Percentiles rank a stretch among this genome's conserved stretches.
phyloP scores from a whole-genome alignment of 1,140 invertebrate species.

The Aphis craccivora region DNA sequence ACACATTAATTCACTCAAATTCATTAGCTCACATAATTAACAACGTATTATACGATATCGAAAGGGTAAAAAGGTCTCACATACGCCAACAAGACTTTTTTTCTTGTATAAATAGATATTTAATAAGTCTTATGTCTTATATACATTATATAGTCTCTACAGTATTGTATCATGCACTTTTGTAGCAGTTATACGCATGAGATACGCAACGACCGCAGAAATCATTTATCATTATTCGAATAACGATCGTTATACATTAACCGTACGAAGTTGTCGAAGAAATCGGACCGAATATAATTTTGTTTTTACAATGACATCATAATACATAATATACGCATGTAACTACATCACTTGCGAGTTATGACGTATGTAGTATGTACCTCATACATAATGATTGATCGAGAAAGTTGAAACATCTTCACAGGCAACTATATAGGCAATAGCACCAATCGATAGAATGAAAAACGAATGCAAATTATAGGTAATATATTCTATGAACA shows the following conservation, averaged over 20 bases:
- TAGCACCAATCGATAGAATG: too few relatives aligned
- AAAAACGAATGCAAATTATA: too few relatives aligned
- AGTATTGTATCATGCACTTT: not conserved
- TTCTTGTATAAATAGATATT: not conserved
- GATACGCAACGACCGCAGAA: not conserved
- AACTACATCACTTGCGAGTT: not conserved
- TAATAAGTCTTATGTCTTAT: not conserved
- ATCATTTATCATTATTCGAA: constrained; percentile 1
- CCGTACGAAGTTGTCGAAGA: not conserved
- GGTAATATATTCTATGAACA: too few relatives aligned
- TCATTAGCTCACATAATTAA: not conserved
- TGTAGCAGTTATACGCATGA: not conserved
- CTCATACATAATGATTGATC: not conserved
- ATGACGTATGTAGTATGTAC: not conserved
- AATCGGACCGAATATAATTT: not conserved
- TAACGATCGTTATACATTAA: not conserved
- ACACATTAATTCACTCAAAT: not conserved
- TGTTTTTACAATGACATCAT: not conserved
- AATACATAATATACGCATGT: not conserved
- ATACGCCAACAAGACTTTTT: not conserved
- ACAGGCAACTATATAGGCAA: too few relatives aligned
- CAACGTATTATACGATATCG: not conserved
- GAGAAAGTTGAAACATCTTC: not conserved
- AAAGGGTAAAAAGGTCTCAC: not conserved
- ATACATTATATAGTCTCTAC: not conserved